Conservation (phyloP, 2,888 invertebrate genomes). For the Acheta domesticus region DNA sequence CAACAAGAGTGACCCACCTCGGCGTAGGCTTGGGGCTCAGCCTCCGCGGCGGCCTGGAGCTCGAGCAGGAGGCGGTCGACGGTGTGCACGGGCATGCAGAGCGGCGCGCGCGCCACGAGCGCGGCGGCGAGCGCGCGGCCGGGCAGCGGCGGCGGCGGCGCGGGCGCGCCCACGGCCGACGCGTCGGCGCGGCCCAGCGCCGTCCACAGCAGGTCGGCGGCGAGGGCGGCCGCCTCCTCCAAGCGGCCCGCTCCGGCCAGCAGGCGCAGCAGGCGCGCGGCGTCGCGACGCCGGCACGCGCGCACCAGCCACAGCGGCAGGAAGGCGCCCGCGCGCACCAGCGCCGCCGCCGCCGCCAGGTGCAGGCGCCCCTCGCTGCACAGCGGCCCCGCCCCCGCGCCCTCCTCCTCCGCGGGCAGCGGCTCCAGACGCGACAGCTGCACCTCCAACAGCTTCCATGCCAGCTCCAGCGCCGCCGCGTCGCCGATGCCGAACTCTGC, state of each 20-base stretch:
- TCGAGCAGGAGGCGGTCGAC: not conserved
- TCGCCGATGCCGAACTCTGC: slow-evolving; percentile 18
- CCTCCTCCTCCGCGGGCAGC: not conserved
- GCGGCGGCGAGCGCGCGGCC: not conserved
- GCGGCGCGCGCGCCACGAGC: not conserved
- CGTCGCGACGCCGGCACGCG: not conserved
- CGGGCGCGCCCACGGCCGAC: not conserved
- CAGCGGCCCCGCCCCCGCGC: not conserved
- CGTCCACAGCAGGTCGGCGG: not conserved
- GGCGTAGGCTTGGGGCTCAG: not conserved
- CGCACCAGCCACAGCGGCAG: not conserved
- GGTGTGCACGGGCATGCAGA: not conserved
- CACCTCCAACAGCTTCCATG: not conserved
- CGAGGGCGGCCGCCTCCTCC: not conserved
- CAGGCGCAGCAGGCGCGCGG: not conserved
- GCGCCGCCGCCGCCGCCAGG: not conserved
- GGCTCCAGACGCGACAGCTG: not conserved
- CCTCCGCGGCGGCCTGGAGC: not conserved
- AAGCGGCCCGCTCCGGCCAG: not conserved
- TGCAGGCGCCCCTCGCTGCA: not conserved
- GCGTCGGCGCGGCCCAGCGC: not conserved
- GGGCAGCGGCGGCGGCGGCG: not conserved
- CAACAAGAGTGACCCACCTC: not conserved
- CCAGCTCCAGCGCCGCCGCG: not conserved
- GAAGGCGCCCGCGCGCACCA: not conserved